Conservation (phyloP, 1,140 invertebrate species). For the Papilio polytes region DNA sequence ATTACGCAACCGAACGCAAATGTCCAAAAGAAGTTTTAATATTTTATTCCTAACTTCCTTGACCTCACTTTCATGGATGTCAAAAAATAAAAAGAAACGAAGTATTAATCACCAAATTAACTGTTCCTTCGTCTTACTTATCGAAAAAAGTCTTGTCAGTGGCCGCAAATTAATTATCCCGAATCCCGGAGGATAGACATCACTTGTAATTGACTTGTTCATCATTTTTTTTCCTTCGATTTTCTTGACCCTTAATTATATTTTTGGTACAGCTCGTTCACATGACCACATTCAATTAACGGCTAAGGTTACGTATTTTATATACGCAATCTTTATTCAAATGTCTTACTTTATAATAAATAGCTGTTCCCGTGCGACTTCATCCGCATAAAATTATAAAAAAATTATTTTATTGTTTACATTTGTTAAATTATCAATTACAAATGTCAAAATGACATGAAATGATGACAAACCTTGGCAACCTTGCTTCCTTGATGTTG, state of each 20-base stretch:
- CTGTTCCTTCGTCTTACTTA: slow-evolving; percentile 62
- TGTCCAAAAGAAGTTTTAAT: neutral
- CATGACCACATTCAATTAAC: neutral
- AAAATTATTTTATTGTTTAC: too few species aligned
- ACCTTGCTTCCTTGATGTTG: too few species aligned
- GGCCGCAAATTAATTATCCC: slow-evolving; percentile 69
- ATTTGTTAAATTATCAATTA: too few species aligned
- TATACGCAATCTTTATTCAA: neutral
- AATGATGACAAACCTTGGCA: too few species aligned
- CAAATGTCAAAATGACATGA: too few species aligned
- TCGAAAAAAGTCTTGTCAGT: slow-evolving; percentile 70
- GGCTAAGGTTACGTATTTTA: neutral
- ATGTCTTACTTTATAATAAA: too few species aligned
- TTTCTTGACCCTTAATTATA: slow-evolving; percentile 40
- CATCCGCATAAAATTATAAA: too few species aligned
- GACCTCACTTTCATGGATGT: slow-evolving; percentile 8
- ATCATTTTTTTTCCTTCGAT: slow-evolving; percentile 62
- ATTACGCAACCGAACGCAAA: neutral
- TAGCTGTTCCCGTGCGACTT: too few species aligned
- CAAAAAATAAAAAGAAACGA: slow-evolving; percentile 40
- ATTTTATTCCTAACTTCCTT: slow-evolving; percentile 32
- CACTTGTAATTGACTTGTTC: slow-evolving; percentile 73
- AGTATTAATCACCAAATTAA: slow-evolving; percentile 67
- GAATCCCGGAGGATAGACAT: slow-evolving; percentile 60
- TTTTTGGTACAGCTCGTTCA: neutral